Evolutionary conservation across 2,113 vertebrate genomes (phyloP).

Genomic region (Myocastor coypus): DNA sequence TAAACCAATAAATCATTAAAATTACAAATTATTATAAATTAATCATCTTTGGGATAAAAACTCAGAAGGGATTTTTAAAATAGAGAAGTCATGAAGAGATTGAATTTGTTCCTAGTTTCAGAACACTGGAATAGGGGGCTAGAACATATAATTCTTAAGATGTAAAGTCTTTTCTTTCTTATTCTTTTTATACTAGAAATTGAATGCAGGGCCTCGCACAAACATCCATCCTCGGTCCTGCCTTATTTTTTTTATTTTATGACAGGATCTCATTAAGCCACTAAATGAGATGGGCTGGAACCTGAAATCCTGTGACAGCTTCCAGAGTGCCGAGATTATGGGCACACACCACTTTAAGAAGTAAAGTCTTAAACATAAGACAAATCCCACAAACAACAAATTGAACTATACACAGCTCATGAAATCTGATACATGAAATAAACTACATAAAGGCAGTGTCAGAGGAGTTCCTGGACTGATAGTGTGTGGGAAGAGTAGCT

Average conservation of each 20-base stretch:
- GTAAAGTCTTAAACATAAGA: background rate
- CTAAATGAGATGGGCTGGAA: background rate
- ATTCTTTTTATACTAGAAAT: background rate
- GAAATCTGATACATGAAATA: background rate
- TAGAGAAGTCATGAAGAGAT: background rate
- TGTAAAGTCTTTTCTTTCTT: background rate
- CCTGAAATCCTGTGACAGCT: background rate
- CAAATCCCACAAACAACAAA: background rate
- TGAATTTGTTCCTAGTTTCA: slow-evolving; percentile 32
- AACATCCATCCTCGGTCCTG: background rate
- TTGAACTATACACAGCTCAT: background rate
- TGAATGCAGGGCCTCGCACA: background rate
- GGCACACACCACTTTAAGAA: background rate
- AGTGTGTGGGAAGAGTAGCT: accelerated
- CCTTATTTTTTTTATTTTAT: background rate
- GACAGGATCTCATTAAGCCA: background rate
- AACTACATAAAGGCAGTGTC: background rate
- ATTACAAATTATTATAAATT: background rate
- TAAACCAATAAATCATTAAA: background rate
- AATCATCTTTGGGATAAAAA: slow-evolving; percentile 2
- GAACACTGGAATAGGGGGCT: background rate
- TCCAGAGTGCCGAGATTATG: background rate
- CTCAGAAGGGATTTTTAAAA: background rate
- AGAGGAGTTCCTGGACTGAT: background rate
- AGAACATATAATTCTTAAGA: background rate